A percentile compares a stretch with the other conserved stretches of the same genome.
Conservation (phyloP, 1,140 invertebrate genomes). For the Bactericera cockerelli region DNA sequence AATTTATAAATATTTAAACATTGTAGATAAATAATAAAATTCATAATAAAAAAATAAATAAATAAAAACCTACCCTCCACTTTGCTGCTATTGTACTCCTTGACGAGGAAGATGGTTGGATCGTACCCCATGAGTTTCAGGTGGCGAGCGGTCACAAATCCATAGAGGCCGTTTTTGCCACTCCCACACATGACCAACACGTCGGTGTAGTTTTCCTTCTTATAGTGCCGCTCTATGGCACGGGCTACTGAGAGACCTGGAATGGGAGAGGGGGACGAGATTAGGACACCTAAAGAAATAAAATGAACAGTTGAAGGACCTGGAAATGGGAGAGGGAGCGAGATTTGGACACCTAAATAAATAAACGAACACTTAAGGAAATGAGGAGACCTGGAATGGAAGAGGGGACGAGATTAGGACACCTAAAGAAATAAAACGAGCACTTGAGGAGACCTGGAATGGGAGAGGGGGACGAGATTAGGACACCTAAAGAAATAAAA, state of each 20-base stretch:
- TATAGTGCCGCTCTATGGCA: background rate
- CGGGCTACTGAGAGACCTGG: background rate
- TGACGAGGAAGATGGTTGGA: background rate
- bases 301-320: no score
- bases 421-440: no score
- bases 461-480: background rate
- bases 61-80: background rate
- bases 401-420: no score
- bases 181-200: background rate
- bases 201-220: background rate
- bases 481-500: no score
- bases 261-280: background rate
- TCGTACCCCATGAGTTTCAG: background rate
- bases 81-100: background rate
- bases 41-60: no score
- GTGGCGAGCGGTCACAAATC: background rate
- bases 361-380: no score
- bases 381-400: no score
- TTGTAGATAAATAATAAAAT: no score
- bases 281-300: no score
- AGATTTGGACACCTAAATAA: no score
- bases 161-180: background rate
- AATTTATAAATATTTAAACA: no score
- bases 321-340: no score
- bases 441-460: constrained; percentile 1